These are phyloP conservation scores for Sprattus sprattus DNA, from an alignment of 2,113 vertebrate species.

Conservation along the genomic window DNA sequence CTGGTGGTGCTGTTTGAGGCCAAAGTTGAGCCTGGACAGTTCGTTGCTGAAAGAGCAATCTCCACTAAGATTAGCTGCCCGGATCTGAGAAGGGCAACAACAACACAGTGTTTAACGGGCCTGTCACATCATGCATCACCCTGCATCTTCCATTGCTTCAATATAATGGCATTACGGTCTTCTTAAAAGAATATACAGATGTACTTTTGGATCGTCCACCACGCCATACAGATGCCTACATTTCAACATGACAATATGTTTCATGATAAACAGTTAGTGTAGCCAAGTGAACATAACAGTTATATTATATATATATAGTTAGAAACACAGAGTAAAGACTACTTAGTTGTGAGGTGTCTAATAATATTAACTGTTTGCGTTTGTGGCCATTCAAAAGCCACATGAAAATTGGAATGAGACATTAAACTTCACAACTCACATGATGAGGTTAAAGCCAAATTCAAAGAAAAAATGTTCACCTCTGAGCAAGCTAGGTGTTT, in stretches of 20 bases:
- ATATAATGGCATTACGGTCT: not conserved
- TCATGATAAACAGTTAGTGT: not conserved
- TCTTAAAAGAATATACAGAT: not conserved
- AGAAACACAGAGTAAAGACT: not conserved
- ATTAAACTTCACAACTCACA: not conserved
- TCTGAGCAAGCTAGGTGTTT: slow-evolving; percentile 94
- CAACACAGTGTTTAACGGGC: not conserved
- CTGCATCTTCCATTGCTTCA: not conserved
- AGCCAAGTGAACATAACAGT: not conserved
- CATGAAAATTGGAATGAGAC: not conserved
- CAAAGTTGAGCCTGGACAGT: slow-evolving; percentile 83
- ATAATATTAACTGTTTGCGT: no score
- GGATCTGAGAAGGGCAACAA: slow-evolving; percentile 73
- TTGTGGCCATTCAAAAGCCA: no score
- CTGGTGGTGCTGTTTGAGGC: slow-evolving; percentile 90
- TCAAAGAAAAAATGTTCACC: slow-evolving; percentile 63
- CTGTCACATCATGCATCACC: not conserved
- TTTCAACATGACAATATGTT: not conserved
- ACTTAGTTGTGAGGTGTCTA: no score
- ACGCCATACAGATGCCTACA: not conserved
- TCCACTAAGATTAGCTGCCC: slow-evolving; percentile 94
- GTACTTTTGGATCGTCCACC: not conserved
- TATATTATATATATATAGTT: not conserved
- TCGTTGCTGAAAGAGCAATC: slow-evolving; percentile 89
- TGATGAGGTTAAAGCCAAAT: slow-evolving; percentile 22